phyloP scores from a whole-genome alignment of 2,797 vertebrate genomes.

The Darevskia nairensis region DNA sequence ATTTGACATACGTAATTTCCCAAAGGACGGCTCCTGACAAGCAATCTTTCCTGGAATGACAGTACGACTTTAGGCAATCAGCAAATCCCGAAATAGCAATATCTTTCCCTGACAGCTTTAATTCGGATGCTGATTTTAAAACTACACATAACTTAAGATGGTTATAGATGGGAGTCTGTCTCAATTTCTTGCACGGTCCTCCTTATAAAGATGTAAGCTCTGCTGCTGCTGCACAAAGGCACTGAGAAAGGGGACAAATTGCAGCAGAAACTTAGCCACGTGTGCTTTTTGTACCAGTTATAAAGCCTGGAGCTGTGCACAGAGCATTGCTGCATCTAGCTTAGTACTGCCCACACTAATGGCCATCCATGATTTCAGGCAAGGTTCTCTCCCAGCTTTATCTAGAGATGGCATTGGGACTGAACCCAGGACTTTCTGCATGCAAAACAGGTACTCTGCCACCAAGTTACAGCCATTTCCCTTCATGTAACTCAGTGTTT shows the following conservation, averaged over 20 bases:
- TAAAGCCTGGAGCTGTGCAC: too few relatives aligned
- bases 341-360: too few relatives aligned
- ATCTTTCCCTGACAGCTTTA: conserved; percentile 28
- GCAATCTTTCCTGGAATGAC: conserved; percentile 36
- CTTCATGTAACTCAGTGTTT: too few relatives aligned
- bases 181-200: not conserved
- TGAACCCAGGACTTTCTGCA: too few relatives aligned
- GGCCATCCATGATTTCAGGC: too few relatives aligned
- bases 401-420: too few relatives aligned
- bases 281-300: not conserved
- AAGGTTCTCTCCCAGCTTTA: too few relatives aligned
- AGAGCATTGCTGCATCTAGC: too few relatives aligned
- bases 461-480: too few relatives aligned
- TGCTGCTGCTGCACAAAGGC: not conserved
- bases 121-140: conserved; percentile 29
- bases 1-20: conserved; percentile 16
- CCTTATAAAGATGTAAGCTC: conserved; percentile 16
- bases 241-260: not conserved
- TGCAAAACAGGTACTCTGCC: too few relatives aligned
- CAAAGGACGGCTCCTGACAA: conserved; percentile 40
- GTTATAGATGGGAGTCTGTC: conserved; percentile 27
- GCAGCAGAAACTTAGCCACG: not conserved
- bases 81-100: conserved; percentile 40
- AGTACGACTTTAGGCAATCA: conserved; percentile 33
- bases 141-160: not conserved